Evolutionary conservation across 2,797 vertebrate species (phyloP).

Genomic region (Geotrypetes seraphini): DNA sequence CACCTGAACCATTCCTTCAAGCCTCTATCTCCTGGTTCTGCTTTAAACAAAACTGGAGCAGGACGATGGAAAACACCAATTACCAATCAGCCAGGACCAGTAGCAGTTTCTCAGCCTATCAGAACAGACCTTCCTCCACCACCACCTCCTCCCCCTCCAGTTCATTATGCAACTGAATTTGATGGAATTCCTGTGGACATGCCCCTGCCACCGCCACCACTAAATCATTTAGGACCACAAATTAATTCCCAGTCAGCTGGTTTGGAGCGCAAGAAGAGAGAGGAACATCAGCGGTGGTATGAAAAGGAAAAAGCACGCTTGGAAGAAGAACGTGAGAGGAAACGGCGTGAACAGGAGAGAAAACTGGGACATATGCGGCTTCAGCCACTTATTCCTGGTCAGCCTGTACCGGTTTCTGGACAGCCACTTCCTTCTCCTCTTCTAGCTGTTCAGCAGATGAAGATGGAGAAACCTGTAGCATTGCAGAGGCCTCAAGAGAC

Average conservation of each 20-base stretch:
- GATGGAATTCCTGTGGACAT: slow-evolving; percentile 58
- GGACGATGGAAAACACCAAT: slow-evolving; percentile 93
- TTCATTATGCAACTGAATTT: slow-evolving; percentile 56
- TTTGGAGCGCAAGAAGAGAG: slow-evolving; percentile 82
- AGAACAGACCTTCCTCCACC: slow-evolving; percentile 63
- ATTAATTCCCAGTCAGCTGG: slow-evolving; percentile 40
- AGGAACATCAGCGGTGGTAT: slow-evolving; percentile 97
- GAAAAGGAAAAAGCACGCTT: slow-evolving; percentile 95
- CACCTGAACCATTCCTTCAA: slow-evolving; percentile 83
- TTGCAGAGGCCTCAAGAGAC: slow-evolving; percentile 76
- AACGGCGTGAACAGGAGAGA: slow-evolving; percentile 87
- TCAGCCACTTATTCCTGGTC: slow-evolving; percentile 57
- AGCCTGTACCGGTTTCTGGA: slow-evolving; percentile 45
- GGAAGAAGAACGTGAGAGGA: slow-evolving; percentile 90
- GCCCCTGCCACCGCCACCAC: slow-evolving; percentile 52
- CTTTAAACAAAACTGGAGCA: slow-evolving; percentile 79
- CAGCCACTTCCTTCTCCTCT: slow-evolving; percentile 40
- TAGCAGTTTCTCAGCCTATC: slow-evolving; percentile 53
- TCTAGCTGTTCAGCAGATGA: slow-evolving; percentile 45
- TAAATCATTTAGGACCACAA: slow-evolving; percentile 53
- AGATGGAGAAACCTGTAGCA: slow-evolving; percentile 76
- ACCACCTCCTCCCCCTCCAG: slow-evolving; percentile 52
- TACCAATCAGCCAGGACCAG: slow-evolving; percentile 33
- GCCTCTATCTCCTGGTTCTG: slow-evolving; percentile 56
- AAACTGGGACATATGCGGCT: slow-evolving; percentile 85